These are phyloP conservation scores for Nemotelus pantherinus DNA, from an alignment of 2,888 invertebrate genomes.

Conservation along the genomic window DNA sequence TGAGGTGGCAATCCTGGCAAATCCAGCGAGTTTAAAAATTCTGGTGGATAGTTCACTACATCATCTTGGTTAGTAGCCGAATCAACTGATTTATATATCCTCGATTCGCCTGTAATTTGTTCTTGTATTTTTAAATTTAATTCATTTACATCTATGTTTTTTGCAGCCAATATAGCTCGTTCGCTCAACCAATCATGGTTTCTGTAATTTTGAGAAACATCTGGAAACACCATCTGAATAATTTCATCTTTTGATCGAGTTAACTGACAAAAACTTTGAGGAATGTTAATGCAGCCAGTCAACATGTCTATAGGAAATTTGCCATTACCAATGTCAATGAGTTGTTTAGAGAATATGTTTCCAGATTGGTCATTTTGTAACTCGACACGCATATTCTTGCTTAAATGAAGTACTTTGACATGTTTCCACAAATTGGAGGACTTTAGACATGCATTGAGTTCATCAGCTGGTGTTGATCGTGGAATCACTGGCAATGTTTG, in stretches of 20 bases:
- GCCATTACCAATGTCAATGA: conserved; percentile 48
- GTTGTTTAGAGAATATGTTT: conserved; percentile 46
- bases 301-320: conserved; percentile 22
- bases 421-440: conserved; percentile 46
- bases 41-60: too few relatives aligned
- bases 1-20: not conserved
- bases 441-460: conserved; percentile 53
- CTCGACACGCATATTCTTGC: conserved; percentile 46
- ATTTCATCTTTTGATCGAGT: conserved; percentile 52
- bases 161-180: too few relatives aligned
- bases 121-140: too few relatives aligned
- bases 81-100: too few relatives aligned
- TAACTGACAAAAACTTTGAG: too few relatives aligned
- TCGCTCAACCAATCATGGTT: too few relatives aligned
- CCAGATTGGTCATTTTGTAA: conserved; percentile 49
- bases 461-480: conserved; percentile 53
- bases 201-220: too few relatives aligned
- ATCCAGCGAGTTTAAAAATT: not conserved
- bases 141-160: too few relatives aligned
- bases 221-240: conserved; percentile 54
- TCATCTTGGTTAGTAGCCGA: too few relatives aligned
- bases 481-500: conserved; percentile 56
- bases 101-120: too few relatives aligned
- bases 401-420: conserved; percentile 42
- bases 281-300: conserved; percentile 39